A percentile compares a stretch with the other conserved stretches of the same genome.
These are phyloP conservation scores for Nasonovia ribisnigri DNA, from an alignment of 2,888 invertebrate species.

Conservation along the genomic window DNA sequence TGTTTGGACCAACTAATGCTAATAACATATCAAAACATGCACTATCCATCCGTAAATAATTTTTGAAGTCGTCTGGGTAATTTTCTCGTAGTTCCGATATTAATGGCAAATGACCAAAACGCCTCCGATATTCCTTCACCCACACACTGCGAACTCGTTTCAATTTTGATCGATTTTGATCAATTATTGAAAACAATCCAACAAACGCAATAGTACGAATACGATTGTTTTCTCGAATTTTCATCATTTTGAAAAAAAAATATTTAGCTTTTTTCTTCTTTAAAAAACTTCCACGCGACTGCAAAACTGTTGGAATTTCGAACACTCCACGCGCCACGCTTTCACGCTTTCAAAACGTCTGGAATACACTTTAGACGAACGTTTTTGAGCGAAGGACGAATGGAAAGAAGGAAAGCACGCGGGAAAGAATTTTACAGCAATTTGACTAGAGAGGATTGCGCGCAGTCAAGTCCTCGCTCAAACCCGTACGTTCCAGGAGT, in stretches of 20 bases:
- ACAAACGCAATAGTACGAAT: background rate
- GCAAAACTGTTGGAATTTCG: conserved; percentile 16
- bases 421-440: too few species aligned
- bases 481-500: too few species aligned
- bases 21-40: background rate
- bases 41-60: conserved; percentile 14
- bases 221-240: conserved; percentile 6
- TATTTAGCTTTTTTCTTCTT: background rate
- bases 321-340: conserved; percentile 19
- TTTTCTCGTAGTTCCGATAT: background rate
- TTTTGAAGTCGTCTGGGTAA: background rate
- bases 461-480: too few species aligned
- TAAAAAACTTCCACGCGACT: conserved; percentile 13
- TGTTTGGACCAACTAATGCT: conserved; percentile 15
- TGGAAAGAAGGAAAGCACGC: too few species aligned
- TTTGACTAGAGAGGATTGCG: too few species aligned
- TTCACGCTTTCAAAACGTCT: conserved; percentile 13
- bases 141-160: background rate
- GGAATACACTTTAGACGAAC: too few species aligned
- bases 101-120: conserved; percentile 17
- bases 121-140: conserved; percentile 14
- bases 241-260: background rate
- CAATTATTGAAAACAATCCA: conserved; percentile 19
- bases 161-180: background rate
- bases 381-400: too few species aligned